Base-by-base conservation (phyloP, 2,113 vertebrate genomes). In the Ibidorhyncha struthersii region DNA sequence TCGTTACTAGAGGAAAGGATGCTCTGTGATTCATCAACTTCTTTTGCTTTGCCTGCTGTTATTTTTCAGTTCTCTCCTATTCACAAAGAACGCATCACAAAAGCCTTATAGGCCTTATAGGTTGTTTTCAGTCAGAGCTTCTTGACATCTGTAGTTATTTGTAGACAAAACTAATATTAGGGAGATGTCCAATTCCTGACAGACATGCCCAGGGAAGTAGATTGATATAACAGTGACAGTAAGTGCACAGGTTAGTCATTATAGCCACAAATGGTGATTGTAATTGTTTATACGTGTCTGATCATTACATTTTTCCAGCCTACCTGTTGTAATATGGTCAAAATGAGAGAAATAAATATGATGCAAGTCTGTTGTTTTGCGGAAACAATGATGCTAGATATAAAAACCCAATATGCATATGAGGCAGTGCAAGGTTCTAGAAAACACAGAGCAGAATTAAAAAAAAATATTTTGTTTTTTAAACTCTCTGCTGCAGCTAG, bases 81-180 rank as follows among this genome's bases (percentile, higher is more conserved):
- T 38, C 1, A 8, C 8, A 6, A 26, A 7, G 26, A 45, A 19
- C 0, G 0, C 22, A 19, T 34, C 63, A 2, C 47, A 52, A 59
- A 30, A 59, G 25, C 34, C 4, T 30, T 53, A 3, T 21, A 63
- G 80, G 4, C 34, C 63, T 74, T 49, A 4, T 34, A 43, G 18
- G 1, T 43, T 80, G 25, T 30, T 77, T 83, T 53, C 63, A 30
- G 26, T 40, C 83, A 32, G 38, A 38, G 32, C 17, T 86, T 65
- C 70, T 78, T 53, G 18, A 26, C 5, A 47, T 8, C 20, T 62
- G 9, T 1, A 86, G 29, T 29, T 50, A 29, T 10, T 71, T 62
- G 38, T 12, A 50, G 80, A 6, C 10, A 62, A 22, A 50, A 14
- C 12, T 63, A 18, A 7, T 0, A 2, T 16, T 38, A 26, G 14